Evolutionary conservation across 2,797 vertebrate species (phyloP).

Genomic region (Eleutherodactylus coqui): DNA sequence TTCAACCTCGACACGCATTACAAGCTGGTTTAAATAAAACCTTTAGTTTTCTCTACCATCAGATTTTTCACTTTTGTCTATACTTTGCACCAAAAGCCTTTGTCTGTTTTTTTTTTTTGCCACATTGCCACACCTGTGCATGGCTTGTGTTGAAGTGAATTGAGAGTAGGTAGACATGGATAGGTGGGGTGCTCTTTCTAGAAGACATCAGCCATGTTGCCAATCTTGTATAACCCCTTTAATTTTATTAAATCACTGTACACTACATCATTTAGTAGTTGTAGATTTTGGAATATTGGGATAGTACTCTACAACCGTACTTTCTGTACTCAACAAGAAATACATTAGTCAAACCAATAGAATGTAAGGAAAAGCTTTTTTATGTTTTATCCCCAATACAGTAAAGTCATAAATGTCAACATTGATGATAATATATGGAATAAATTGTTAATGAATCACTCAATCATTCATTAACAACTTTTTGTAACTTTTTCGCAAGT

Average conservation of each 20-base stretch:
- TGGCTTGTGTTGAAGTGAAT: neutral
- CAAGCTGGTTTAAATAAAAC: too few species aligned
- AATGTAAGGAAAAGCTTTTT: neutral
- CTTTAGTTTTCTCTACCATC: too few species aligned
- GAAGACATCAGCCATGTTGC: neutral
- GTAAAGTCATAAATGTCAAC: neutral
- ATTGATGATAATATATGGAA: neutral
- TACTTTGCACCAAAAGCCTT: too few species aligned
- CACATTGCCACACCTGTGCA: neutral
- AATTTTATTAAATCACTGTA: neutral
- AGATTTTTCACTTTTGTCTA: too few species aligned
- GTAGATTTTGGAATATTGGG: neutral
- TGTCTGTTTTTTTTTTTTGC: too few species aligned
- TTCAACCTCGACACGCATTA: too few species aligned
- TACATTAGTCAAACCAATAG: neutral
- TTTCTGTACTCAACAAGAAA: neutral
- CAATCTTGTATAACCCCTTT: neutral
- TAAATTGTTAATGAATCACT: neutral
- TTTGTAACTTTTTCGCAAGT: neutral
- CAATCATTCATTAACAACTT: neutral
- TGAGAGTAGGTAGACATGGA: too few species aligned
- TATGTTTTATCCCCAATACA: too few species aligned
- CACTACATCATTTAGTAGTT: neutral
- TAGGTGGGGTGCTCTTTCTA: neutral
- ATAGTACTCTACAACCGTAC: neutral